Base-by-base conservation (phyloP, 2,113 vertebrate species). In the Corapipo altera region DNA sequence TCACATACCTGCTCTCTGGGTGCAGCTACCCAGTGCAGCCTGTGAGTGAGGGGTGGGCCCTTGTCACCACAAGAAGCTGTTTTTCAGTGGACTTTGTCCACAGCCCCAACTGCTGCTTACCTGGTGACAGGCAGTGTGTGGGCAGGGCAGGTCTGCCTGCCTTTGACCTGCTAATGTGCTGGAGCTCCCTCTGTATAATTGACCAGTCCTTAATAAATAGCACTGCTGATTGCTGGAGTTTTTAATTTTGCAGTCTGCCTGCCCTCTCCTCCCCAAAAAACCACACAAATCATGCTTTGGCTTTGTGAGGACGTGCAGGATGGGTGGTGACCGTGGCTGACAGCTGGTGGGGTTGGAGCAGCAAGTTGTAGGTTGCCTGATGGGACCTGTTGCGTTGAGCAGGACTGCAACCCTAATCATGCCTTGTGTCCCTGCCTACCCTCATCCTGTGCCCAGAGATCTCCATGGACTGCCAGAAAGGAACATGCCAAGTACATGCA, bases 231-330 rank as follows among this genome's bases (percentile, higher is more conserved):
- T 23, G 61, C 79, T 74, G 44, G 39, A 33, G 59, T 18, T 76
- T 64, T 46, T 86, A 77, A 89, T 92, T 95, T 91, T 58, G 74
- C 66, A 79, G 28, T 11, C 62, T 89, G n/a, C 35, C 72, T 73
- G 79, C 27, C 79, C 27, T 92, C 26, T 86, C 30, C 41, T 86
- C 30, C 57, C 51, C 76, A 1, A 51, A 83, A 64, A 84, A 2
- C 78, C 88, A 69, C 90, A 52, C 6, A 24, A n/a, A 30, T 32
- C 0, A 0, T 55, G 27, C 71, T 70, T 55, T 55, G 46, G 43
- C 65, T 84, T 35, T 0, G 0, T n/a, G 57, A 67, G 84, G 83
- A 71, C 4, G 7, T 87, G 83, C 93, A 69, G 89, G 76, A 32
- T 0, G 8, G 79, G 89, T 41, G 79, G 54, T 74, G 69, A 30